phyloP scores from a whole-genome alignment of 2,797 vertebrate genomes.

The Orientallactaga sibirica region DNA sequence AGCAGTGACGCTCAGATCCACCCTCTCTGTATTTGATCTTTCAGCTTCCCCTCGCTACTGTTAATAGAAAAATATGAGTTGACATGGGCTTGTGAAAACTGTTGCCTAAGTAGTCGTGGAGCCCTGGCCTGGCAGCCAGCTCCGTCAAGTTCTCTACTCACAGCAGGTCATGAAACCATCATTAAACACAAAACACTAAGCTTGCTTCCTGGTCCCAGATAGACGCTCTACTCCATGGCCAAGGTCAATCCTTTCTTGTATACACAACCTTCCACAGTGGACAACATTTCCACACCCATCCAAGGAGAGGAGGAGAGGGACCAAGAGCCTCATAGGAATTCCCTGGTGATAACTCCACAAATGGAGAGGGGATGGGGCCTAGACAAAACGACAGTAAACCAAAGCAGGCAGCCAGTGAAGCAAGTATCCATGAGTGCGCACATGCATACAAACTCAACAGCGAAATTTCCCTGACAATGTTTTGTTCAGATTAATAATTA shows the following conservation, averaged over 20 bases:
- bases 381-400: conserved; percentile 22
- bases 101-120: conserved; percentile 64
- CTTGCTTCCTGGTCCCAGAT: conserved; percentile 65
- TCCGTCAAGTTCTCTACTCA: conserved; percentile 60
- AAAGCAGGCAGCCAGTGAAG: conserved; percentile 12
- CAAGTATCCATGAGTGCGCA: neutral
- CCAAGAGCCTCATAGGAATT: neutral
- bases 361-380: neutral
- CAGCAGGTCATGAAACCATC: conserved; percentile 64
- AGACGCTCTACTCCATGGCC: conserved; percentile 19
- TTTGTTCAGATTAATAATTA: conserved; percentile 81
- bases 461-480: conserved; percentile 61
- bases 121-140: conserved; percentile 38
- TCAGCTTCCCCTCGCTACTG: conserved; percentile 55
- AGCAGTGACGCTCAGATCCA: conserved; percentile 35
- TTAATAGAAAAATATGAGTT: conserved; percentile 75
- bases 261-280: conserved; percentile 5
- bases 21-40: conserved; percentile 42
- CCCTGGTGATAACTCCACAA: neutral
- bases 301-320: neutral
- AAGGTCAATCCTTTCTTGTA: conserved; percentile 71
- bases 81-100: conserved; percentile 63
- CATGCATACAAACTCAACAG: neutral
- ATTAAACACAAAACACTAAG: conserved; percentile 62
- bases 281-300: conserved; percentile 48